phyloP scores from a whole-genome alignment of 1,140 invertebrate genomes.

The Protaetia brevitarsis region DNA sequence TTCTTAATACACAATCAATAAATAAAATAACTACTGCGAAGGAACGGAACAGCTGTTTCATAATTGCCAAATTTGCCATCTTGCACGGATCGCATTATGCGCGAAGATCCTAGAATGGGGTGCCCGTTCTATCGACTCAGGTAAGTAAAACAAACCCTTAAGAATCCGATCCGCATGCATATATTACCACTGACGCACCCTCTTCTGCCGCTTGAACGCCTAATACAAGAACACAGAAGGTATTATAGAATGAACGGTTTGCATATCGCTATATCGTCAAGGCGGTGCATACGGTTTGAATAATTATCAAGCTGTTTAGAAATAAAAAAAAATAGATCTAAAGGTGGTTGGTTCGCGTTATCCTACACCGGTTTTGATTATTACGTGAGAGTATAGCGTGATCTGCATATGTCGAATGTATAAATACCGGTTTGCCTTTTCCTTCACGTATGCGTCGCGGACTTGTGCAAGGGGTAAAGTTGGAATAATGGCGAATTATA shows the following conservation, averaged over 20 bases:
- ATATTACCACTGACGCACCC: background rate
- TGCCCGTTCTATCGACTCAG: background rate
- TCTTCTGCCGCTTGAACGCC: background rate
- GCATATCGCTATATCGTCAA: background rate
- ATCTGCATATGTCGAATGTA: slow-evolving; percentile 11
- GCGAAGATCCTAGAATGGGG: background rate
- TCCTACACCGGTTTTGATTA: background rate
- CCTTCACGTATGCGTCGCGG: background rate
- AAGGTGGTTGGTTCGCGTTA: slow-evolving; percentile 4
- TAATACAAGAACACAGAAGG: background rate
- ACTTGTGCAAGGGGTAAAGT: background rate
- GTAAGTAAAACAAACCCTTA: background rate
- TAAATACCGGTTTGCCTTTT: slow-evolving; percentile 11
- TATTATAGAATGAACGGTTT: no score
- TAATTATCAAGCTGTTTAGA: background rate
- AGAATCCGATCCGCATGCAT: background rate
- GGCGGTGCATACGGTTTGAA: background rate
- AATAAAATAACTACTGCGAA: background rate
- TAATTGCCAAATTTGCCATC: background rate
- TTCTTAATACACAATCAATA: background rate
- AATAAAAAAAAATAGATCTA: background rate
- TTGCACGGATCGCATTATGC: background rate
- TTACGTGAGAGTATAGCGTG: background rate
- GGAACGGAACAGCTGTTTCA: background rate
- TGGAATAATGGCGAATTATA: background rate